These are phyloP conservation scores for Dipodomys merriami DNA, from an alignment of 2,113 vertebrate species.

Conservation along the genomic window DNA sequence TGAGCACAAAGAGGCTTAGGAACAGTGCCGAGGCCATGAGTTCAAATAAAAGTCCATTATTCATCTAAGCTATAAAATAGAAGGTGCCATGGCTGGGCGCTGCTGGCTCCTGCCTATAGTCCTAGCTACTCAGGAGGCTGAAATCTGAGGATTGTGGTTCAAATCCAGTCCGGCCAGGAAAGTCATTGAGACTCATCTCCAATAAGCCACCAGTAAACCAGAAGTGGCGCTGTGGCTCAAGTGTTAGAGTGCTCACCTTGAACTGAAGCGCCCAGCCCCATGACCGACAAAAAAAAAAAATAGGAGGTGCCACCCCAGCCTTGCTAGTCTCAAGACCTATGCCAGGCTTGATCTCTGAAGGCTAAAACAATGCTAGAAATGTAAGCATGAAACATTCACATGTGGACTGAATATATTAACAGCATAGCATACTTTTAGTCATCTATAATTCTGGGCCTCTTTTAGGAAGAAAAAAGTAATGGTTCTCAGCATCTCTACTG, in stretches of 20 bases:
- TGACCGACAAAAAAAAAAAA: neutral
- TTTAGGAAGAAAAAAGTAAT: neutral
- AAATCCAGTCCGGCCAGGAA: too few relatives aligned
- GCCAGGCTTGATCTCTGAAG: neutral
- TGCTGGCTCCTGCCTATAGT: too few relatives aligned
- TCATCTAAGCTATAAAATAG: neutral
- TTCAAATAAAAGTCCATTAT: neutral
- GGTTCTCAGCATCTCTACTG: neutral
- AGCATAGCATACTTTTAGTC: neutral
- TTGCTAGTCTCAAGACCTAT: neutral
- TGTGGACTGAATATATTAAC: neutral
- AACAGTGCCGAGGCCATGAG: too few relatives aligned
- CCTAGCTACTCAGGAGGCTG: too few relatives aligned
- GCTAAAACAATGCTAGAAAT: neutral
- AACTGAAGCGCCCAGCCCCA: neutral
- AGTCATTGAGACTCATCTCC: too few relatives aligned
- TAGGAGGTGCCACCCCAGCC: neutral
- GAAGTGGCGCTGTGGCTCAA: too few relatives aligned
- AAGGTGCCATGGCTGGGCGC: too few relatives aligned
- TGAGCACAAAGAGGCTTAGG: too few relatives aligned
- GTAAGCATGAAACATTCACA: neutral
- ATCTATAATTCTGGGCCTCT: neutral
- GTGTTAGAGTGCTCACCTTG: too few relatives aligned
- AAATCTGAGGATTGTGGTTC: too few relatives aligned
- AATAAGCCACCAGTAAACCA: too few relatives aligned